These are phyloP conservation scores for Aporrectodea caliginosa DNA, from an alignment of 1,140 invertebrate species.

Conservation along the genomic window DNA sequence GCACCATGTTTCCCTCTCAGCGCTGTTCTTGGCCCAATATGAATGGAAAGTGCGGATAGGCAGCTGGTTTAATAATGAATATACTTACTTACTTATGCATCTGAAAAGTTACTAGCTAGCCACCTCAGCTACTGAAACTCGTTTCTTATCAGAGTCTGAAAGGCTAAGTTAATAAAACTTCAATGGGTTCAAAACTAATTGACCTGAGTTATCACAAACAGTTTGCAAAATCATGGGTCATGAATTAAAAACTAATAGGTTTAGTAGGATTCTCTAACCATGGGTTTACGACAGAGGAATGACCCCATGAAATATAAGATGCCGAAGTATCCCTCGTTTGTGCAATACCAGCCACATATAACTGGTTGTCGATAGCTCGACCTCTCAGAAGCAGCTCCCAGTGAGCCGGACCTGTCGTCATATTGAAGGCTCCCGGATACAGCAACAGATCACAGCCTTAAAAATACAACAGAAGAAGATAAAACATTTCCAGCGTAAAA, in stretches of 20 bases:
- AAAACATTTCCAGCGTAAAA: too few relatives aligned
- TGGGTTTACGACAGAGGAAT: slow-evolving; percentile 77
- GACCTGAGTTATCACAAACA: too few relatives aligned
- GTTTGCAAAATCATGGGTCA: slow-evolving; percentile 1
- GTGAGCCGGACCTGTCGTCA: slow-evolving; percentile 88
- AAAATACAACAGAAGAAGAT: too few relatives aligned
- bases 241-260: slow-evolving; percentile 1
- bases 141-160: neutral
- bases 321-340: slow-evolving; percentile 71
- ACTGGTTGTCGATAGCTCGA: slow-evolving; percentile 78
- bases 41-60: too few relatives aligned
- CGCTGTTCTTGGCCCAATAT: too few relatives aligned
- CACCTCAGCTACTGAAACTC: neutral
- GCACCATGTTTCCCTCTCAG: too few relatives aligned
- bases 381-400: slow-evolving; percentile 79
- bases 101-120: neutral
- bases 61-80: too few relatives aligned
- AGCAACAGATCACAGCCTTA: slow-evolving; percentile 80
- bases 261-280: slow-evolving; percentile 60
- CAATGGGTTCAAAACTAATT: too few relatives aligned
- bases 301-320: slow-evolving; percentile 82
- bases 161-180: neutral
- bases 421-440: slow-evolving; percentile 92
- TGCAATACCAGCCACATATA: slow-evolving; percentile 59
- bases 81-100: too few relatives aligned